These are phyloP conservation scores for Lepilemur ruficaudatus DNA, from an alignment of 2,797 vertebrate species.

Conservation along the genomic window DNA sequence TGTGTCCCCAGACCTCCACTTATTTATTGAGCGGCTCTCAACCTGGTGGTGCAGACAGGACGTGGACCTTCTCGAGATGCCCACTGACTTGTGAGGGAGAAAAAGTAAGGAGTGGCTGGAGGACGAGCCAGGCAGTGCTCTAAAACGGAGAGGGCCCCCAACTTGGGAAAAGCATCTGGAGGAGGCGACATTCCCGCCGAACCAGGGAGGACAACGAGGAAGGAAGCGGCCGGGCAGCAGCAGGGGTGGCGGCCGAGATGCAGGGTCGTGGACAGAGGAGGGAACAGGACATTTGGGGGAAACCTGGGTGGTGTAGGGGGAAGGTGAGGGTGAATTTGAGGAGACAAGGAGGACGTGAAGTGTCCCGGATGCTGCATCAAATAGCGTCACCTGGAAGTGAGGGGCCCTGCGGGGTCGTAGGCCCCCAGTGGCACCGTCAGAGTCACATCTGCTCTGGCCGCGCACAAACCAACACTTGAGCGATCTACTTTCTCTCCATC, in stretches of 20 bases:
- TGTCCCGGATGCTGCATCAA: neutral
- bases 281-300: neutral
- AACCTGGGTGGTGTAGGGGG: neutral
- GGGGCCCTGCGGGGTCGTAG: too few species aligned
- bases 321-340: neutral
- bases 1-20: neutral
- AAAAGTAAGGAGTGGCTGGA: neutral
- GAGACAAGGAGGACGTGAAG: neutral
- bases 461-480: neutral
- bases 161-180: neutral
- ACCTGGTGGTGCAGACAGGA: neutral
- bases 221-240: neutral
- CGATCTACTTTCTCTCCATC: neutral
- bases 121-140: neutral
- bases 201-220: neutral
- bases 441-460: neutral
- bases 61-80: neutral
- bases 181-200: neutral
- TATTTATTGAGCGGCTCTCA: neutral
- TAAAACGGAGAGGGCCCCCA: neutral
- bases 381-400: neutral
- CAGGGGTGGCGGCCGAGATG: neutral
- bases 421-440: neutral
- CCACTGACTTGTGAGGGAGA: neutral
- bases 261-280: neutral